A percentile compares a stretch with the other conserved stretches of the same genome.
Conservation (phyloP, 2,113 vertebrate species). For the Prinia subflava region DNA sequence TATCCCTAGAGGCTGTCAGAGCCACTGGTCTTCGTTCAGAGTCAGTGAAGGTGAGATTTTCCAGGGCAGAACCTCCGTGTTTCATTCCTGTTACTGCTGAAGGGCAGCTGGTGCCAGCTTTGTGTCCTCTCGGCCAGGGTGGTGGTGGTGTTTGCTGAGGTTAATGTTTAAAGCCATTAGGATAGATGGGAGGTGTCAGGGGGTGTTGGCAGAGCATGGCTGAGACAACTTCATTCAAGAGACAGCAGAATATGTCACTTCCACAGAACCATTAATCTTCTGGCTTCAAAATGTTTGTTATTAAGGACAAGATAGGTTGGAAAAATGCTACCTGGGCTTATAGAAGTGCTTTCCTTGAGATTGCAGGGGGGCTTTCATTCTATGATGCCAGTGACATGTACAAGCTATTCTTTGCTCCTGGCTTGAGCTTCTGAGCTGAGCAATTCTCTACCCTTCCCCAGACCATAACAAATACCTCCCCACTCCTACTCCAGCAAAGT, state of each 20-base stretch:
- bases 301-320: neutral
- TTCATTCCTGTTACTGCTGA: neutral
- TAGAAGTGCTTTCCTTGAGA: neutral
- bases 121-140: neutral
- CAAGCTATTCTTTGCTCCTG: neutral
- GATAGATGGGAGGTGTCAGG: neutral
- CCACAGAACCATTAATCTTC: neutral
- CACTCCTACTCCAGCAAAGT: neutral
- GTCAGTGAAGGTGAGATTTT: neutral
- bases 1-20: neutral
- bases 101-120: neutral
- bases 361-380: neutral
- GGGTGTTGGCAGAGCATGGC: neutral
- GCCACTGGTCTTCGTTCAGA: neutral
- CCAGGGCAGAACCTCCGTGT: neutral
- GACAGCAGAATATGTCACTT: neutral
- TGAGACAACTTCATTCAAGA: neutral
- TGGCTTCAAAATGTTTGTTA: neutral
- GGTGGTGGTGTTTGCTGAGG: neutral
- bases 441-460: neutral
- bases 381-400: neutral
- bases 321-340: neutral
- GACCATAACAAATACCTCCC: neutral
- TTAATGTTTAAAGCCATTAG: neutral
- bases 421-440: neutral